A percentile compares a stretch with the other conserved stretches of the same genome.
Evolutionary conservation across 2,888 invertebrate species (phyloP).

Genomic region (Clanis bilineata): DNA sequence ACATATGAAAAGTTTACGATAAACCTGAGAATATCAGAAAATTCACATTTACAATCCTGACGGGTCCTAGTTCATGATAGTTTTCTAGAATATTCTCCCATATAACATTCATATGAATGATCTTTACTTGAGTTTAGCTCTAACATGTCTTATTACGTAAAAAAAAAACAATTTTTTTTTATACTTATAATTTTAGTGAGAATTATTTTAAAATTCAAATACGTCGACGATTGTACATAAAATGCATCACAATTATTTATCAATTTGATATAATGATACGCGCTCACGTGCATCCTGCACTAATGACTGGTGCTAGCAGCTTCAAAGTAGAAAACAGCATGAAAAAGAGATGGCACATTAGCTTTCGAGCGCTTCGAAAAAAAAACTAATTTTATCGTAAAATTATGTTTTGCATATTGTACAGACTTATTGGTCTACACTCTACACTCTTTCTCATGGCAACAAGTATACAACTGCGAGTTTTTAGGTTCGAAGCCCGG

Average conservation of each 20-base stretch:
- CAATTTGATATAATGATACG: constrained; percentile 66
- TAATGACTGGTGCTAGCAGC: neutral
- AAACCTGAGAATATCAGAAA: no score
- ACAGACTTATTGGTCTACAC: neutral
- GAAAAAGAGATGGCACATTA: neutral
- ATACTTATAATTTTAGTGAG: constrained; percentile 1
- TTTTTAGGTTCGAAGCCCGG: no score
- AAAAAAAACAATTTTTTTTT: neutral
- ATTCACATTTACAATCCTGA: no score
- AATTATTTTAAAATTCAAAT: neutral
- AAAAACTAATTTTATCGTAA: neutral
- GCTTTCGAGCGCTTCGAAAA: neutral
- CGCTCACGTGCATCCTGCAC: constrained; percentile 35
- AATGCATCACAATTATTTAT: constrained; percentile 69
- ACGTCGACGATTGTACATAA: constrained; percentile 25
- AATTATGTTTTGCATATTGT: neutral
- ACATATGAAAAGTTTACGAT: no score
- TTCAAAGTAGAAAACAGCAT: neutral
- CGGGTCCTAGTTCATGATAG: no score
- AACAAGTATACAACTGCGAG: no score
- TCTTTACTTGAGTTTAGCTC: neutral
- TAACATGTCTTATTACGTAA: neutral
- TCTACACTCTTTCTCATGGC: no score
- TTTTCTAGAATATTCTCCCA: no score
- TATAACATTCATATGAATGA: no score